These are phyloP conservation scores for Prosapia bicincta DNA, from an alignment of 2,888 invertebrate genomes.

Conservation along the genomic window DNA sequence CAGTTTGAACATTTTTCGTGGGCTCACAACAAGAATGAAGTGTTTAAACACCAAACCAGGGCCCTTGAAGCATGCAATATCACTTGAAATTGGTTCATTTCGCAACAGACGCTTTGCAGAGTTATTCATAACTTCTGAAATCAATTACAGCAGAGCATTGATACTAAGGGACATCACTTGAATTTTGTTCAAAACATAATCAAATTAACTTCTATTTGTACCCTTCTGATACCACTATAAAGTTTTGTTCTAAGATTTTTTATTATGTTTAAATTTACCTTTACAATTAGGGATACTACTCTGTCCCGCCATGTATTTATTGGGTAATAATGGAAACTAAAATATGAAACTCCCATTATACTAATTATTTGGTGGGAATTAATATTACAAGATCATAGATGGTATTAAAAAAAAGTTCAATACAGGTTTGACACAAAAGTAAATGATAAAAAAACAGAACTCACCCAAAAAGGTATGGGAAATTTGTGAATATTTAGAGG, in stretches of 20 bases:
- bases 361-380: too few relatives aligned
- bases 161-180: not conserved
- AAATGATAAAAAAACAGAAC: too few relatives aligned
- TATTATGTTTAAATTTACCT: not conserved
- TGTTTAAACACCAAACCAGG: not conserved
- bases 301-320: not conserved
- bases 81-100: not conserved
- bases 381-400: too few relatives aligned
- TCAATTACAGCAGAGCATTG: not conserved
- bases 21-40: not conserved
- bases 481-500: too few relatives aligned
- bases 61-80: not conserved
- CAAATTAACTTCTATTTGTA: not conserved
- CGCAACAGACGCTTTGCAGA: not conserved
- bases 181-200: not conserved
- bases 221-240: not conserved
- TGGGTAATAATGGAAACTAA: too few relatives aligned
- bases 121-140: not conserved
- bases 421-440: too few relatives aligned
- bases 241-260: not conserved
- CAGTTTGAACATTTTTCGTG: not conserved
- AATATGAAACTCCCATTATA: too few relatives aligned
- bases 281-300: not conserved
- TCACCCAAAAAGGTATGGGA: too few relatives aligned
- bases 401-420: too few relatives aligned